Evolutionary conservation across 2,888 invertebrate species (phyloP), one percentile per base, ranked within the genome.

Genomic region (Melinopterus prodromus): DNA sequence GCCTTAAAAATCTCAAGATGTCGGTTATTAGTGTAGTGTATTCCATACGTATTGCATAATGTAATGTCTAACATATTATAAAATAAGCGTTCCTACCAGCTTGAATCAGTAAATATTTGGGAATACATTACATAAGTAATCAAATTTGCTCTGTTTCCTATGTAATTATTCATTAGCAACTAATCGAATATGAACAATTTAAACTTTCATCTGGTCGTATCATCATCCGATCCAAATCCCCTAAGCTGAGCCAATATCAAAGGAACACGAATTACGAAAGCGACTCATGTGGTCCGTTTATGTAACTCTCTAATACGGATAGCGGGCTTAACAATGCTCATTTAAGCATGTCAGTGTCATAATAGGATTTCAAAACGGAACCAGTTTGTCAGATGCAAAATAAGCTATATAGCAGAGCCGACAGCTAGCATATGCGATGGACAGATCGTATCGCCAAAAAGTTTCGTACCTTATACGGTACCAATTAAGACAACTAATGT

Each of bases 401-500:
- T 53, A 53, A 53, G 53, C 53, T 74, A 35, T 71, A 71, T n/a
- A 74, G 37, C n/a, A 35, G 37, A 26, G 74, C 37, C 37, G 36
- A 36, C 74, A n/a, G 74, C 74, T 12, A 74, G n/a, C 26, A 71
- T 71, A 71, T 35, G 37, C 53, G 35, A 9, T 37, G 15, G 37
- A 36, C 74, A 35, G 35, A 35, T 35, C 12, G 36, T 74, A 35
- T 35, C 36, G 74, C 26, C 74, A 36, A 53, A 53, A 53, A 53
- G 53, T 53, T 53, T 3, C 53, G 5, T 53, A 12, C 36, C 74
- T 35, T 74, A 74, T 74, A 36, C 74, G 74, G 74, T 5, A 36
- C 74, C 74, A 74, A 74, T 74, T 74, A 74, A 74, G 36, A 37
- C 35, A 36, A 35, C 71, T 71, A 35, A 16, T n/a, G 74, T 74